Evolutionary conservation across 2,797 vertebrate species (phyloP), one percentile per base, ranked within the genome.

Genomic region (Cyclopterus lumpus): DNA sequence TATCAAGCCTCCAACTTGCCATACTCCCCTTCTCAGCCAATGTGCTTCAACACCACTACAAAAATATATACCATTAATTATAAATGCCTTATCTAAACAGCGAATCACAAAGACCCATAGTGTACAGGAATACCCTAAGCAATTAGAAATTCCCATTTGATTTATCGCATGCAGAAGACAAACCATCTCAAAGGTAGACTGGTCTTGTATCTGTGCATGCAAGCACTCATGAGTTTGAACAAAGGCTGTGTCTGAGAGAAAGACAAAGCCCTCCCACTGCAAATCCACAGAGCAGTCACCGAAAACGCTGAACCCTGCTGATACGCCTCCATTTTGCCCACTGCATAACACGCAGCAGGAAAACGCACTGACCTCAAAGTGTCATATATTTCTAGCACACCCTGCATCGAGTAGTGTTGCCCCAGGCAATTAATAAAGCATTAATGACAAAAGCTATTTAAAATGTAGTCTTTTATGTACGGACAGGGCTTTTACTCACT

Each of bases 361-460:
- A 95, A 94, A 96, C 88, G 84, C 94, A 91, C 96, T 98, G 97
- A 98, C 98, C 98, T 97, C 97, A 96, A 97, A 97, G 96, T 98
- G 97, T 98, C 97, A 97, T 94, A 95, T 95, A 95, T 96, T 95
- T 97, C 96, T 94, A 95, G 96, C 95, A 96, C 94, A 95, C 95
- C 94, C 93, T 89, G 95, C 94, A 89, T 94, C 88, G 93, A 91
- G 94, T 95, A 95, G 90, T 88, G 92, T 96, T 92, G 96, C 97
- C 97, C 88, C 88, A 65, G 96, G 97, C 98, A 97, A 97, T 98
- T 98, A 98, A 98, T 98, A 98, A 98, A 97, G 97, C 96, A 97
- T 98, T 98, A 97, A 98, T 97, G 97, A 98, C 97, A 97, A 97
- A 96, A 95, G 95, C 96, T 96, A 97, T 97, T 98, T 97, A 95